Evolutionary conservation across 2,113 vertebrate species (phyloP).

Genomic region (Crocuta crocuta): DNA sequence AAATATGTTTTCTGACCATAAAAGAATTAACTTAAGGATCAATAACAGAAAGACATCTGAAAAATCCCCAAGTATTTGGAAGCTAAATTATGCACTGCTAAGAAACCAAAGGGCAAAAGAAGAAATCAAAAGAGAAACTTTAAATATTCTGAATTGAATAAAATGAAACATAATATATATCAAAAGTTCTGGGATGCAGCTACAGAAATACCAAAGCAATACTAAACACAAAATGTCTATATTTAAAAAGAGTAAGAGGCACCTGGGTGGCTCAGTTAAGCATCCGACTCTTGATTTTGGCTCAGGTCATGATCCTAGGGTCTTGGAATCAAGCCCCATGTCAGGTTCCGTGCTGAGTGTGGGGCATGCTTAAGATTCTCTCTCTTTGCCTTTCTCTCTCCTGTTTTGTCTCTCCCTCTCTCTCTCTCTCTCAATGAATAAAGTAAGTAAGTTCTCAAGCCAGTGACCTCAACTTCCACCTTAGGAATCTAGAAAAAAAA

Average conservation of each 20-base stretch:
- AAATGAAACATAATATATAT: background rate
- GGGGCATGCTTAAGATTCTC: too few species aligned
- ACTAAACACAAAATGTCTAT: background rate
- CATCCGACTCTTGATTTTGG: too few species aligned
- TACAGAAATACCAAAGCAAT: background rate
- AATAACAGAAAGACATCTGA: background rate
- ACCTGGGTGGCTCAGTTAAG: too few species aligned
- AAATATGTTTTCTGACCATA: background rate
- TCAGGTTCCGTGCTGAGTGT: too few species aligned
- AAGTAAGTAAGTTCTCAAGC: background rate
- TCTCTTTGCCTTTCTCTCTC: too few species aligned
- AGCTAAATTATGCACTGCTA: background rate
- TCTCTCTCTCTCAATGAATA: too few species aligned
- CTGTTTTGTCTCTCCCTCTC: too few species aligned
- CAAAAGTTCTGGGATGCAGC: background rate
- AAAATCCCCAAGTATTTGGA: slow-evolving; percentile 8
- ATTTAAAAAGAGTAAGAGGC: background rate
- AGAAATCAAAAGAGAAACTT: background rate
- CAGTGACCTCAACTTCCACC: background rate
- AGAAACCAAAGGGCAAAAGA: background rate
- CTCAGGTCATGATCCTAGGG: too few species aligned
- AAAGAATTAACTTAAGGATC: background rate
- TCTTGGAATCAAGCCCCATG: too few species aligned
- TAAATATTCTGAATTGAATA: background rate
- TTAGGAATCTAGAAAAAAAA: background rate